These are phyloP conservation scores for Galemys pyrenaicus DNA, from an alignment of 2,113 vertebrate genomes.

Conservation along the genomic window DNA sequence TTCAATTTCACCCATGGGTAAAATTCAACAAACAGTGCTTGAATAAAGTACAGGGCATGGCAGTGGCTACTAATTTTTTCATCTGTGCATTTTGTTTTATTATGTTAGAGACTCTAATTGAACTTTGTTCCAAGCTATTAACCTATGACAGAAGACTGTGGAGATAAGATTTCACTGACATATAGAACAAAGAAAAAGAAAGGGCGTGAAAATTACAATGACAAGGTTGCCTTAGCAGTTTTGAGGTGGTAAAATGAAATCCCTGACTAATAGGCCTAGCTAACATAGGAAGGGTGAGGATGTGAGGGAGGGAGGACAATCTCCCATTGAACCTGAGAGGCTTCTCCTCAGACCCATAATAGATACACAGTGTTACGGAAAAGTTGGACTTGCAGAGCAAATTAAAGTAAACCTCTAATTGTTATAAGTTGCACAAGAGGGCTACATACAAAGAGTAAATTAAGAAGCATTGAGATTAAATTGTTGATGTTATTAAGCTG, in stretches of 20 bases:
- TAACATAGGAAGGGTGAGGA: slow-evolving; percentile 68
- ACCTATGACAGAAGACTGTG: slow-evolving; percentile 85
- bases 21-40: slow-evolving; percentile 13
- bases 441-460: not conserved
- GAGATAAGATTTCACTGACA: slow-evolving; percentile 87
- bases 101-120: slow-evolving; percentile 81
- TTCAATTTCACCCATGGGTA: not conserved
- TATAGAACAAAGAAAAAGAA: slow-evolving; percentile 86
- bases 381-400: slow-evolving; percentile 58
- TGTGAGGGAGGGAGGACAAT: not conserved
- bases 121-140: slow-evolving; percentile 89
- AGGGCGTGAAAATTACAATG: slow-evolving; percentile 85
- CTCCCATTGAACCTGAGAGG: not conserved
- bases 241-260: slow-evolving; percentile 85
- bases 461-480: slow-evolving; percentile 10
- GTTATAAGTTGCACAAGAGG: not conserved
- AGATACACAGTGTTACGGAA: not conserved
- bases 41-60: slow-evolving; percentile 32
- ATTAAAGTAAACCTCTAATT: slow-evolving; percentile 22
- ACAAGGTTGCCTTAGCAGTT: slow-evolving; percentile 86
- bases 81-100: slow-evolving; percentile 74
- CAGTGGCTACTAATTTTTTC: slow-evolving; percentile 76
- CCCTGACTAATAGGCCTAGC: slow-evolving; percentile 81
- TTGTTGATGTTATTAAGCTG: not conserved
- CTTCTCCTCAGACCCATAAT: slow-evolving; percentile 15